Base-by-base conservation (phyloP, 30 jellyfish, hydroid and myxozoan species). In the Chironex yamaguchii region DNA sequence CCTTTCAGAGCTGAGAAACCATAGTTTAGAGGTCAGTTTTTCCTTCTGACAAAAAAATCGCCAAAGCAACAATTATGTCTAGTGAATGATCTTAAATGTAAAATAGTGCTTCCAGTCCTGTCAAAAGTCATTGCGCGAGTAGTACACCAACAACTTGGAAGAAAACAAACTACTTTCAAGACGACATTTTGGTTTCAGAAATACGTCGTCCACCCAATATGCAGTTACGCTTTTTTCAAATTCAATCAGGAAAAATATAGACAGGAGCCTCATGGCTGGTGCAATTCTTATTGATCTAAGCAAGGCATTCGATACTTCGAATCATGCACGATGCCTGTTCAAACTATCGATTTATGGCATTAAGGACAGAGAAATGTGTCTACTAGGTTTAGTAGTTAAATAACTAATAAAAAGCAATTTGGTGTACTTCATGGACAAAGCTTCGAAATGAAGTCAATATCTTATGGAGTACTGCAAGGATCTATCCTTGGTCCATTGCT, bases 231-330 rank as follows among this genome's bases (percentile, higher is more conserved):
- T n/a, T n/a, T n/a, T n/a, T n/a, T n/a, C n/a, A n/a, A n/a, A 52
- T 30, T 49, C 81, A 2, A 76, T 51, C 89, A 51, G 89, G 80
- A 76, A 76, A 76, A 52, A 29, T 76, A 76, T 50, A 67, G 89
- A 49, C 63, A 76, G 42, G 89, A 30, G 89, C 81, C 89, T 76
- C 81, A 76, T 76, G 78, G 54, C 89, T 76, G 79, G 82, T 76
- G 89, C 89, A 53, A 78, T 76, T 17, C 54, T 76, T 29, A 76
- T 49, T 76, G 89, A 76, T 76, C 54, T 76, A 76, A 76, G 89
- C 63, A 51, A 76, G 89, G 80, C 80, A 76, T 76, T 76, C 29
- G 89, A 76, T 50, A 76, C 79, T 29, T 11, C 67, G 71, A 84
- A 72, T 49, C n/a, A n/a, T n/a, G n/a, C n/a, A n/a, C 74, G 72